Evolutionary conservation across 2,888 invertebrate species (phyloP).

Genomic region (Pelosia muscerda): DNA sequence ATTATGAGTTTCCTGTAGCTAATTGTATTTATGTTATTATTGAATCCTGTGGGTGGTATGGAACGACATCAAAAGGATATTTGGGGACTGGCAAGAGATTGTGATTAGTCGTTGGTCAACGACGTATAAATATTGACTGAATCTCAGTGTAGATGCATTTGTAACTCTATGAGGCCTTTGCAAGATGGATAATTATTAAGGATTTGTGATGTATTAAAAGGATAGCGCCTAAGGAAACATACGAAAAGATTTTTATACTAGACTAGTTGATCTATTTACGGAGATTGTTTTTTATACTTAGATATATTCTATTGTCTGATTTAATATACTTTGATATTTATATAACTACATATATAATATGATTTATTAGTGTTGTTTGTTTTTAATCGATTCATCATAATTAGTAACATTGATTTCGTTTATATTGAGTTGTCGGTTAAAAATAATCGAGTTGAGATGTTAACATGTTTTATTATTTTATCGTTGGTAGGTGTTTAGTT

Average conservation of each 20-base stretch:
- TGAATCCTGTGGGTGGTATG: slow-evolving; percentile 83
- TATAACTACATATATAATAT: slow-evolving; percentile 81
- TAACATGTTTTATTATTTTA: slow-evolving; percentile 79
- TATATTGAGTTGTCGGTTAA: slow-evolving; percentile 71
- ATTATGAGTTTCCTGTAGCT: slow-evolving; percentile 86
- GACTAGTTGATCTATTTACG: slow-evolving; percentile 87
- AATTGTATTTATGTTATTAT: slow-evolving; percentile 85
- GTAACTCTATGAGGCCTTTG: slow-evolving; percentile 87
- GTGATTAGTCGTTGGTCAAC: slow-evolving; percentile 87
- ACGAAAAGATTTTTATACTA: slow-evolving; percentile 88
- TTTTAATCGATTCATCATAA: slow-evolving; percentile 81
- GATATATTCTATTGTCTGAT: slow-evolving; percentile 87
- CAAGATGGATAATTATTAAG: slow-evolving; percentile 87
- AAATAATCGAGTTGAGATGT: slow-evolving; percentile 66
- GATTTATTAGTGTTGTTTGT: slow-evolving; percentile 87
- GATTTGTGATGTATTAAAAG: slow-evolving; percentile 87
- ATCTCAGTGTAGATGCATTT: slow-evolving; percentile 88
- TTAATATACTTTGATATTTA: slow-evolving; percentile 86
- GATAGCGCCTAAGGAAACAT: slow-evolving; percentile 88
- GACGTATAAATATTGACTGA: slow-evolving; percentile 87
- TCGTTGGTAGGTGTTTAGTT: slow-evolving; percentile 81
- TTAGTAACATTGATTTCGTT: slow-evolving; percentile 79
- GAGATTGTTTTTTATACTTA: slow-evolving; percentile 88
- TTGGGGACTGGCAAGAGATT: slow-evolving; percentile 85
- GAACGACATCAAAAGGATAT: slow-evolving; percentile 82